Evolutionary conservation across 2,797 vertebrate species (phyloP), one percentile per base, ranked within the genome.

Genomic region (Mallotus villosus): DNA sequence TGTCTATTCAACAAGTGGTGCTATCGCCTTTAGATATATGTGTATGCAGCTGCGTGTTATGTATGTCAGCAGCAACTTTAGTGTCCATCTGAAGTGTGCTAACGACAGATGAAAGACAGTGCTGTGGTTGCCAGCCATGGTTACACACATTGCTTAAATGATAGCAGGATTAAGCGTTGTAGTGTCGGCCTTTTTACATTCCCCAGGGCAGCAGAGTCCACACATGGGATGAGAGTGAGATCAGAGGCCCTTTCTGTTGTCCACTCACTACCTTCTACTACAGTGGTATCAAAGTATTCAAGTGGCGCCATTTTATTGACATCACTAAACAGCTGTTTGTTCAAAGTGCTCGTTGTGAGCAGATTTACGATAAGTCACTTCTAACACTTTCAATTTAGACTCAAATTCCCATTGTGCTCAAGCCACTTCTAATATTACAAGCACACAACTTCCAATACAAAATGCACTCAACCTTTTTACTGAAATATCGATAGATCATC

Each of bases 241-340:
- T 82, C 76, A 77, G 74, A 73, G 61, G 49, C 79, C 74, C 67
- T 80, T 78, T 82, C 82, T 78, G 81, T 80, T 76, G 75, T 63
- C 60, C 64, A 72, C 62, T 59, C 59, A 73, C 74, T 16, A 4
- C 0, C 32, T 59, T 67, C 53, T 55, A 66, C 27, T 24, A 24
- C 6, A 49, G 53, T 37, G 34, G 41, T 14, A 46, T 46, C 41
- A 46, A 46, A 67, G 67, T 58, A 32, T 58, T 32, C 24, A 21
- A 32, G 29, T 68, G 53, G 29, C n/a, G 55, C 53, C 32, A 41
- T 68, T n/a, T 68, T 12, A 34, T 6, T 4, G 29, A 9, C 24
- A 57, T 16, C 41, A 51, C 16, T 51, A 32, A 51, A 22, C n/a
- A 65, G 63, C 63, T 65, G 63, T 8, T 19, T 37, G 22, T 22